These are phyloP conservation scores for Poeciliopsis prolifica DNA, from an alignment of 2,113 vertebrate genomes.

Conservation along the genomic window DNA sequence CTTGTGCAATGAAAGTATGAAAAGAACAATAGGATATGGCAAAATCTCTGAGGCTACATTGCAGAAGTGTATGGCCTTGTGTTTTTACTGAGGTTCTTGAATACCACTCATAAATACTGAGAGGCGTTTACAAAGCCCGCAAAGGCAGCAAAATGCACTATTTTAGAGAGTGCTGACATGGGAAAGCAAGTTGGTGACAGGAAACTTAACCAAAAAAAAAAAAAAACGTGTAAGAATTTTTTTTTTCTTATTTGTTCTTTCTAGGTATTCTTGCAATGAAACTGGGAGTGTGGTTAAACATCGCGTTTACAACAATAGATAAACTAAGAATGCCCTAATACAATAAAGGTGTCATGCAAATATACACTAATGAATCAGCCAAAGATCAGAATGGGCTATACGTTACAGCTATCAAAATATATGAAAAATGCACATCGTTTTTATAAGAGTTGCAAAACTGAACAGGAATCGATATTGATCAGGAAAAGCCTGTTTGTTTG, in stretches of 20 bases:
- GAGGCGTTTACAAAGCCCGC: slow-evolving; percentile 6
- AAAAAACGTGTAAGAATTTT: not conserved
- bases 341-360: no score
- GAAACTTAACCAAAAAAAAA: not conserved
- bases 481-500: no score
- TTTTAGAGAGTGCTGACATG: slow-evolving; percentile 5
- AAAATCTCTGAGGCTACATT: slow-evolving; percentile 28
- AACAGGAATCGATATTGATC: no score
- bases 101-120: slow-evolving; percentile 48
- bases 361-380: no score
- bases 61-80: slow-evolving; percentile 39
- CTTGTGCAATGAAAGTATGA: slow-evolving; percentile 9
- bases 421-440: no score
- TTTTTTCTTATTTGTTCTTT: not conserved
- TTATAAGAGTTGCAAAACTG: not conserved
- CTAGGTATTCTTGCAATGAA: not conserved
- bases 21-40: slow-evolving; percentile 25
- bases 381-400: no score
- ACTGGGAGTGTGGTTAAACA: not conserved
- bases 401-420: no score
- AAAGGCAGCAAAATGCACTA: slow-evolving; percentile 3
- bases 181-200: not conserved
- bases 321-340: no score
- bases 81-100: slow-evolving; percentile 52
- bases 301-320: no score